These are phyloP conservation scores for Dicerorhinus sumatrensis DNA, from an alignment of 2,113 vertebrate genomes.

Conservation along the genomic window DNA sequence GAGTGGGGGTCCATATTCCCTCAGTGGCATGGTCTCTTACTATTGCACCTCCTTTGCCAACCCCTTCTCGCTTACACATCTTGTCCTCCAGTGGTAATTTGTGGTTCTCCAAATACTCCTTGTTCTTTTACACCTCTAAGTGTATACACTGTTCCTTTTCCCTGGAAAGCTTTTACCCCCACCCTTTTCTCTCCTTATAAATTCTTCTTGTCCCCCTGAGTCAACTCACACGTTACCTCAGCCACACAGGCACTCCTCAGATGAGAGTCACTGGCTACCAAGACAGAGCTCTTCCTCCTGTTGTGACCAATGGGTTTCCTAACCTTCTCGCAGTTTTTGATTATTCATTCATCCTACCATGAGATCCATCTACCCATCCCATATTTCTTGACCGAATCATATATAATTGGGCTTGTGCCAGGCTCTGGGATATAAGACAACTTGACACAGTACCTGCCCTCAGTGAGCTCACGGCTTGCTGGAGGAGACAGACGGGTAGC, in stretches of 20 bases:
- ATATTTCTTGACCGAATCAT: not conserved
- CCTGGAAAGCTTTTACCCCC: not conserved
- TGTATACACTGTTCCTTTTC: not conserved
- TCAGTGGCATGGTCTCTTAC: not conserved
- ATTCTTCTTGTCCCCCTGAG: not conserved
- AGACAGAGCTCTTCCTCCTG: not conserved
- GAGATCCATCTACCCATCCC: not conserved
- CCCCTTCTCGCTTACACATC: not conserved
- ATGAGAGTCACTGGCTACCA: not conserved
- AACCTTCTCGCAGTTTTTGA: not conserved
- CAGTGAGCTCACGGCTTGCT: not conserved
- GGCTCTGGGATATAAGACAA: not conserved
- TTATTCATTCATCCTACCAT: not conserved
- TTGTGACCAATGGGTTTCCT: not conserved
- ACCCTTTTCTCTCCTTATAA: not conserved
- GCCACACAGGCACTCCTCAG: not conserved
- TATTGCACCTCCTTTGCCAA: not conserved
- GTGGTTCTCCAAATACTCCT: not conserved
- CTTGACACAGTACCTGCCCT: not conserved
- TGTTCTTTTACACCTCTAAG: not conserved
- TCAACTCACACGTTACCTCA: not conserved
- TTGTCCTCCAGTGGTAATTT: not conserved
- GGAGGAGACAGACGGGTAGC: not conserved
- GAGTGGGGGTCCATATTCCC: no score
- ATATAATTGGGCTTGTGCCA: not conserved